Base-by-base conservation (phyloP, 2,113 vertebrate species). In the Struthio camelus region DNA sequence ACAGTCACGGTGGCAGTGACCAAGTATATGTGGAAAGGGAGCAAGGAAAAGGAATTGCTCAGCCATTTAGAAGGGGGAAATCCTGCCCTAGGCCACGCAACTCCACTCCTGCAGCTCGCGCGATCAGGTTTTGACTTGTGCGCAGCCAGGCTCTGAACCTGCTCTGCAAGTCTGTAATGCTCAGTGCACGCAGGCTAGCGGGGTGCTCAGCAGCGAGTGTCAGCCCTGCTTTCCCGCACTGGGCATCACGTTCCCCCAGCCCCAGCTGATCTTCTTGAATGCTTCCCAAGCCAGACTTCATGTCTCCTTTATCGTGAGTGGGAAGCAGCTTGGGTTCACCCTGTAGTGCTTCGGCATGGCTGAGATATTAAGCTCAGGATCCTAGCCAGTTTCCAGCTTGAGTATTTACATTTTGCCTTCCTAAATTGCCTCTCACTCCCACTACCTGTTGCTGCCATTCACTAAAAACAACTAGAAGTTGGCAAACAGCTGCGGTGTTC, bases 371-470 rank as follows among this genome's bases (percentile, higher is more conserved):
- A 93, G 46, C 76, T 85, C 58, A 95, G 87, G 87, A 94, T 85
- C 67, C 32, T 15, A 77, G 91, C 81, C 89, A 93, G 89, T 59
- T 95, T 86, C 78, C 42, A 91, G 51, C 66, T 58, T 23, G 24
- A 79, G 15, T 86, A 42, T 93, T 96, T 76, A 73, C 6, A 1
- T 87, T 89, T 76, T 94, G 90, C 85, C 54, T 87, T 78, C 89
- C 78, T 93, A 58, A 95, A 88, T 59, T 84, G 80, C 82, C 79
- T 87, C 80, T 75, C 32, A 32, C 46, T 83, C 78, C 53, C 46
- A 58, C 71, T 96, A 85, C 81, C 95, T 97, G 58, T 82, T 95
- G 87, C 85, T 94, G 91, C 64, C 84, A n/a, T 44, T 83, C 79
- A 67, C 59, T 30, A 50, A 81, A 58, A 85, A 23, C 54, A 14